A percentile compares a stretch with the other conserved stretches of the same genome.
Conservation (phyloP, 2,888 invertebrate genomes). For the Cantharis lateralis region DNA sequence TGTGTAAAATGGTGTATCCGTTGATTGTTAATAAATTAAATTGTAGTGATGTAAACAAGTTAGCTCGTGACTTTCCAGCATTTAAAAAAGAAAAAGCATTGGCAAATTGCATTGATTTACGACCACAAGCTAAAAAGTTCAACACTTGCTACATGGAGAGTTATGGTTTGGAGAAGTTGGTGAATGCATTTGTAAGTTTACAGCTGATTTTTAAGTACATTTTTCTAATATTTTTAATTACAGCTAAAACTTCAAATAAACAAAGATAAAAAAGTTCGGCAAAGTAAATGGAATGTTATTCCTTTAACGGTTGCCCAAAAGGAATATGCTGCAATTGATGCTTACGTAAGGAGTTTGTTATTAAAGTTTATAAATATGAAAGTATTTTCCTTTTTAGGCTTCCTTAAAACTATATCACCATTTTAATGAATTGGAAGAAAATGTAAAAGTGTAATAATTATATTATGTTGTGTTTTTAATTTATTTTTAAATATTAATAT, state of each 20-base stretch:
- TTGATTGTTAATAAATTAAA: too few relatives aligned
- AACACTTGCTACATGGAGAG: slow-evolving; percentile 58
- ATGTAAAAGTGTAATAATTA: neutral
- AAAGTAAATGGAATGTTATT: slow-evolving; percentile 64
- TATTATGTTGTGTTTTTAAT: neutral
- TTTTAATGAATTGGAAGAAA: slow-evolving; percentile 23
- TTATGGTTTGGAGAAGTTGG: slow-evolving; percentile 66
- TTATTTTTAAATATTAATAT: neutral
- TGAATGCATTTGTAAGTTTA: slow-evolving; percentile 59
- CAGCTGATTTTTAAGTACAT: neutral
- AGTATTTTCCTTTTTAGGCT: slow-evolving; percentile 32
- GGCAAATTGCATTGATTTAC: slow-evolving; percentile 64
- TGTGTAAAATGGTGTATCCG: too few relatives aligned
- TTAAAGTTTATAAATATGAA: neutral
- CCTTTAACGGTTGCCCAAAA: slow-evolving; percentile 61
- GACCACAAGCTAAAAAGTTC: slow-evolving; percentile 61
- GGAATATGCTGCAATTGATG: slow-evolving; percentile 68
- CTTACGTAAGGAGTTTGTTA: slow-evolving; percentile 60
- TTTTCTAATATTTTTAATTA: slow-evolving; percentile 28
- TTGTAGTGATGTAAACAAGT: slow-evolving; percentile 64
- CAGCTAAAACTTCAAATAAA: slow-evolving; percentile 60
- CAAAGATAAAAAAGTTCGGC: slow-evolving; percentile 63
- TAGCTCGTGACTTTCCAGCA: slow-evolving; percentile 65
- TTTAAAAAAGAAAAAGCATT: slow-evolving; percentile 60
- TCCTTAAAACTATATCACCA: slow-evolving; percentile 38